phyloP scores from a whole-genome alignment of 2,113 vertebrate genomes.

The Heterotilapia buettikoferi region DNA sequence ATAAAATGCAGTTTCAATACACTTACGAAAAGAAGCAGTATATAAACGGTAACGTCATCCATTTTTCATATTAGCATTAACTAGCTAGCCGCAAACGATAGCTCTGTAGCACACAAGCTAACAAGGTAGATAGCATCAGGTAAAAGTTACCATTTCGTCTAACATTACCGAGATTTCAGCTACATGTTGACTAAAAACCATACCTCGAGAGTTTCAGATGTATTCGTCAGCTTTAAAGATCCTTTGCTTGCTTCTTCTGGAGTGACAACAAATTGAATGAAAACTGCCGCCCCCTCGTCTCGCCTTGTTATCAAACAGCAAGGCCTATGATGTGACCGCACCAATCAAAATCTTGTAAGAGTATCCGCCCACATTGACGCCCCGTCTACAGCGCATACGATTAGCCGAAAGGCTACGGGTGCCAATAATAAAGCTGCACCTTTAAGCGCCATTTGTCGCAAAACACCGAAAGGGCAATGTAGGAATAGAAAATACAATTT shows the following conservation, averaged over 20 bases:
- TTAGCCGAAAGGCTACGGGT: not conserved
- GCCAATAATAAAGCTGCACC: not conserved
- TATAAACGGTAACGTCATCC: too few relatives aligned
- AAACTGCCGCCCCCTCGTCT: not conserved
- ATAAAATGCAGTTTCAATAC: not conserved
- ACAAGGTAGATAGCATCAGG: not conserved
- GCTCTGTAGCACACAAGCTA: not conserved
- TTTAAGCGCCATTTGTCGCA: not conserved
- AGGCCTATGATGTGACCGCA: not conserved
- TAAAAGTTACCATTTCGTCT: not conserved
- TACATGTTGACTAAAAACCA: not conserved
- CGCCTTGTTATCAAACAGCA: constrained; percentile 37
- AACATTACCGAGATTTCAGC: not conserved
- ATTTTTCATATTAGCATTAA: not conserved
- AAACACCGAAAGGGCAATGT: not conserved
- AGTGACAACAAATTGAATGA: not conserved
- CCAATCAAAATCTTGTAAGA: constrained; percentile 33
- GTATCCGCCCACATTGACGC: not conserved
- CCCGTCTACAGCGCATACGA: not conserved
- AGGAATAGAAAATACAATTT: not conserved
- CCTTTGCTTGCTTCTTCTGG: not conserved
- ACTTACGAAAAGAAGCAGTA: not conserved
- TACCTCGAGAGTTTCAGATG: not conserved
- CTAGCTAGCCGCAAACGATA: not conserved
- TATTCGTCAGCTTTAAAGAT: not conserved